These are phyloP conservation scores for Chrysolina oricalcia DNA, from an alignment of 2,888 invertebrate species.

Conservation along the genomic window DNA sequence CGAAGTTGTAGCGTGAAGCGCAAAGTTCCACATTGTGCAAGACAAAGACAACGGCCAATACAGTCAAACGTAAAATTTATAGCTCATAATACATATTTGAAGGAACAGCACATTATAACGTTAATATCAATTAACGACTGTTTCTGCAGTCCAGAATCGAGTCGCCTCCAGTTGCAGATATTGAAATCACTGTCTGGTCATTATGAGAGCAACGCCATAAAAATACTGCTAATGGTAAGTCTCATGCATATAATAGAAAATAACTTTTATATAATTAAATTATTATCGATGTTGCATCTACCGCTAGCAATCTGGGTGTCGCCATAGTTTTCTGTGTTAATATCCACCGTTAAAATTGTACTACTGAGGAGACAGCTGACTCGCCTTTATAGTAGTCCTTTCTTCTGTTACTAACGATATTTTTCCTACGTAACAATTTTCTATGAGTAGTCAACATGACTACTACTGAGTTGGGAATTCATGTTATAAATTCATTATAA, in stretches of 20 bases:
- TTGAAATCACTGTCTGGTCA: constrained; percentile 30
- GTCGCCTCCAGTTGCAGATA: constrained; percentile 33
- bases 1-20: no score
- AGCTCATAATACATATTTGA: not conserved
- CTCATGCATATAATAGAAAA: constrained; percentile 23
- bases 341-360: not conserved
- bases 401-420: not conserved
- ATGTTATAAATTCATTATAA: no score
- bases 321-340: constrained; percentile 20
- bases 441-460: no score
- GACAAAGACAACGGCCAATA: not conserved
- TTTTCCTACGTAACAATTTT: no score
- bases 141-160: constrained; percentile 22
- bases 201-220: constrained; percentile 29
- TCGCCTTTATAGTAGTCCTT: not conserved
- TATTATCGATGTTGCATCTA: constrained; percentile 29
- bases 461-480: no score
- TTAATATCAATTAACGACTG: constrained; percentile 30
- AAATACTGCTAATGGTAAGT: constrained; percentile 35
- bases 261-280: constrained; percentile 26
- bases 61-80: not conserved
- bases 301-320: constrained; percentile 25
- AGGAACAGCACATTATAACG: not conserved
- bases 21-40: not conserved
- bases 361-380: not conserved